Evolutionary conservation across 2,797 vertebrate genomes (phyloP).

Genomic region (Anguilla anguilla): DNA sequence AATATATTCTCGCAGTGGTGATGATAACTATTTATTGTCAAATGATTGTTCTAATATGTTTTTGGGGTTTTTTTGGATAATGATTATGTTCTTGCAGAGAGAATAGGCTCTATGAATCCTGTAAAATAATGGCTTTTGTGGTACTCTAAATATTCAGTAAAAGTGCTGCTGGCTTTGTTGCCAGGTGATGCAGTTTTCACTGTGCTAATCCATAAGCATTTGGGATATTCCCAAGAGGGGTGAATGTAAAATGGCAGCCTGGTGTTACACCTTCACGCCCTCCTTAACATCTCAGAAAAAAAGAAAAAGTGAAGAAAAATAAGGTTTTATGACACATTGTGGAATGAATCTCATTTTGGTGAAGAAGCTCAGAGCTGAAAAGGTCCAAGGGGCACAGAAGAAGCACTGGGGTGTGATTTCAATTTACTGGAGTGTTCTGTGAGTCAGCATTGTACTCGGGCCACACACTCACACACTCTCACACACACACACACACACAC

Average conservation of each 20-base stretch:
- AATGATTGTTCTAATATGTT: neutral
- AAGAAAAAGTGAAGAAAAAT: neutral
- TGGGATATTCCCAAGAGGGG: neutral
- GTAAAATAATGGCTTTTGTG: neutral
- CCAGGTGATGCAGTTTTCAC: neutral
- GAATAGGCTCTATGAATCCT: neutral
- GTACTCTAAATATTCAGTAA: neutral
- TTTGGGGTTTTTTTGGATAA: neutral
- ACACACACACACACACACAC: neutral
- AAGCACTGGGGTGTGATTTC: neutral
- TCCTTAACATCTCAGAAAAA: neutral
- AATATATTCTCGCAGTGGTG: too few relatives aligned
- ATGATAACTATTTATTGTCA: neutral
- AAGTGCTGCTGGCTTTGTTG: neutral
- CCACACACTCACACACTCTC: neutral
- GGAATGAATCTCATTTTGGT: slow-evolving; percentile 10
- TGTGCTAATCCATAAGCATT: neutral
- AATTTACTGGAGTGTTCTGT: neutral
- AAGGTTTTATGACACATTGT: slow-evolving; percentile 9
- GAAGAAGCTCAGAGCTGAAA: neutral
- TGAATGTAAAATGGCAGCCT: neutral
- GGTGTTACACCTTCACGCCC: neutral
- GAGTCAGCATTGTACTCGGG: neutral
- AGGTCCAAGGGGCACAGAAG: neutral
- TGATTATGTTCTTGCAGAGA: neutral